Percentiles rank a stretch among this genome's conserved stretches.
phyloP scores from a whole-genome alignment of 2,888 invertebrate species.

The Dolichomitus sp. region DNA sequence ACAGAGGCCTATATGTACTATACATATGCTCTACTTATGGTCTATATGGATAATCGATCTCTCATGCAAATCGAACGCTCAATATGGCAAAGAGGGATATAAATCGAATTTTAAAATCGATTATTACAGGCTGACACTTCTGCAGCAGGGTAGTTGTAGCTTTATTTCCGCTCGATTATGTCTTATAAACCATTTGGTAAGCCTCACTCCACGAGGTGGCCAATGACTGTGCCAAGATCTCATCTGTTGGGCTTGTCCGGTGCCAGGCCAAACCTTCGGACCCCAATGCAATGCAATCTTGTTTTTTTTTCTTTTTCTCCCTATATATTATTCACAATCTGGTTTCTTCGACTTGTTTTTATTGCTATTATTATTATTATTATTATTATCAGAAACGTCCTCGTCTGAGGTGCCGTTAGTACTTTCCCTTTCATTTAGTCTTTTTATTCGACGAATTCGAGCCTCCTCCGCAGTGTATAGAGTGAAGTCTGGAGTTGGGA shows the following conservation, averaged over 20 bases:
- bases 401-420: neutral
- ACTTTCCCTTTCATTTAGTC: conserved; percentile 20
- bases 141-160: too few relatives aligned
- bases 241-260: neutral
- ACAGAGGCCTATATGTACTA: too few relatives aligned
- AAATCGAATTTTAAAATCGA: too few relatives aligned
- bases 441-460: neutral
- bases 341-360: neutral
- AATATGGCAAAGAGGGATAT: too few relatives aligned
- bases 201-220: neutral
- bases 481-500: neutral
- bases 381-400: conserved; percentile 4
- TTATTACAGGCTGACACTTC: too few relatives aligned
- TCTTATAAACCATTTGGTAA: neutral
- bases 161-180: too few relatives aligned
- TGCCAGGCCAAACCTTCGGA: neutral
- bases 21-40: too few relatives aligned
- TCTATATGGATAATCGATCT: too few relatives aligned
- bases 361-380: conserved; percentile 2
- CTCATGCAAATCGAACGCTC: too few relatives aligned
- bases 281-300: neutral
- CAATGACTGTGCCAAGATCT: neutral
- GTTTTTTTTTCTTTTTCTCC: neutral
- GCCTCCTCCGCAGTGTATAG: neutral
- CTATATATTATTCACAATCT: neutral